A percentile compares a stretch with the other conserved stretches of the same genome.
Conservation (phyloP, 2,113 vertebrate genomes). For the Brachyistius frenatus region DNA sequence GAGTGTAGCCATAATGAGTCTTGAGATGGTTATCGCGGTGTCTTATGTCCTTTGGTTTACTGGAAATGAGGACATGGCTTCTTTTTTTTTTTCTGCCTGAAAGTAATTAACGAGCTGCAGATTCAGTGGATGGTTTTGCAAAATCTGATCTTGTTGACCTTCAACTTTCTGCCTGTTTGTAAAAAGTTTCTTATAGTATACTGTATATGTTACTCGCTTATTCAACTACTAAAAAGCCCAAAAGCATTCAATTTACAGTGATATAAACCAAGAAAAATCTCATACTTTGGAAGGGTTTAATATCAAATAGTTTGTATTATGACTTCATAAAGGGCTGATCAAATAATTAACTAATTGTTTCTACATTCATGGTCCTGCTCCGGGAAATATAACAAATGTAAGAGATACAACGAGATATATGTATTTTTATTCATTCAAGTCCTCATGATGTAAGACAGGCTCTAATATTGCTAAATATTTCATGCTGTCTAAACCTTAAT, state of each 20-base stretch:
- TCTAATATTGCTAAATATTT: neutral
- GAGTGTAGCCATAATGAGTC: conserved; percentile 60
- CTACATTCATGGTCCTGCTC: too few species aligned
- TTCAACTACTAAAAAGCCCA: neutral
- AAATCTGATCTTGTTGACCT: neutral
- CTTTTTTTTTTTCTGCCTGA: conserved; percentile 9
- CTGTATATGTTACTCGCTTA: too few species aligned
- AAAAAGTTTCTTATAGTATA: too few species aligned
- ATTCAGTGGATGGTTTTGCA: neutral
- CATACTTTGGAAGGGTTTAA: neutral
- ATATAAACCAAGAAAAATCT: too few species aligned
- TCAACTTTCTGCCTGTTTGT: neutral
- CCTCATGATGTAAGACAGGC: too few species aligned
- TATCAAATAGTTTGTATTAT: neutral
- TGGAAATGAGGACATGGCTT: conserved; percentile 66
- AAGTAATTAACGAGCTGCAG: conserved; percentile 15
- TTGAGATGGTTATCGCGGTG: conserved; percentile 61
- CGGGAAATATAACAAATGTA: neutral
- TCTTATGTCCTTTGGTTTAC: conserved; percentile 62
- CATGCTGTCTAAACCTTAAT: neutral
- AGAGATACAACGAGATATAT: neutral
- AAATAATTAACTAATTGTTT: too few species aligned
- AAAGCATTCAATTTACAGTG: neutral
- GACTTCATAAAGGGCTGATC: too few species aligned
- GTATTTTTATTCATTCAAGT: too few species aligned